Evolutionary conservation across 1,140 invertebrate species (phyloP).

Genomic region (Zaprionus lachaisei): DNA sequence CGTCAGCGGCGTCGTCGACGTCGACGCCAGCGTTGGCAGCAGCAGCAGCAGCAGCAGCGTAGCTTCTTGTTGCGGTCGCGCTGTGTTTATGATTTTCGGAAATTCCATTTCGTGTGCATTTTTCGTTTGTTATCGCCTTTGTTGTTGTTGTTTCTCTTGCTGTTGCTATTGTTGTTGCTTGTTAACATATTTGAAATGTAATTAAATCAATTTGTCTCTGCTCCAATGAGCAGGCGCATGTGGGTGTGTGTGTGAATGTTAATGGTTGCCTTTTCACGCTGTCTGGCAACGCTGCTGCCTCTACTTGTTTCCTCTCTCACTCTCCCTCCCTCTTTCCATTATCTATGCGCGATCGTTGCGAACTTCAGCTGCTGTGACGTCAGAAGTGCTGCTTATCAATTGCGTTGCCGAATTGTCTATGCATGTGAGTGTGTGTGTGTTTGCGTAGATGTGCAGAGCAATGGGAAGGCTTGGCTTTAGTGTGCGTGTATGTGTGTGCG

Average conservation of each 20-base stretch:
- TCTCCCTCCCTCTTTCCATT: neutral
- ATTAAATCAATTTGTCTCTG: slow-evolving; percentile 61
- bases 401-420: slow-evolving; percentile 42
- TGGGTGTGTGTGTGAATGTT: slow-evolving; percentile 26
- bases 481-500: neutral
- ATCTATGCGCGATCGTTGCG: slow-evolving; percentile 6
- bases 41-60: slow-evolving; percentile 14
- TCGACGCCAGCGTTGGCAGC: slow-evolving; percentile 16
- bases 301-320: slow-evolving; percentile 25
- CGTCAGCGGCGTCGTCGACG: slow-evolving; percentile 31
- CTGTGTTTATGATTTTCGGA: slow-evolving; percentile 76
- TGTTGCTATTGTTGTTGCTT: slow-evolving; percentile 43
- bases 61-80: slow-evolving; percentile 43
- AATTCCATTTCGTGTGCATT: slow-evolving; percentile 70
- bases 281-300: slow-evolving; percentile 43
- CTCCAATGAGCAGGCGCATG: slow-evolving; percentile 38
- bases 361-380: slow-evolving; percentile 43
- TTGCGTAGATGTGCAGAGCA: neutral
- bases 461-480: neutral
- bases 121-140: slow-evolving; percentile 47
- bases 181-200: slow-evolving; percentile 58
- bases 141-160: slow-evolving; percentile 13
- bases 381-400: slow-evolving; percentile 52
- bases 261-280: slow-evolving; percentile 24
- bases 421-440: slow-evolving; percentile 9